Percentiles rank a stretch among this genome's conserved stretches.
phyloP scores from a whole-genome alignment of 2,888 invertebrate genomes.

The Lordiphosa fenestrarum region DNA sequence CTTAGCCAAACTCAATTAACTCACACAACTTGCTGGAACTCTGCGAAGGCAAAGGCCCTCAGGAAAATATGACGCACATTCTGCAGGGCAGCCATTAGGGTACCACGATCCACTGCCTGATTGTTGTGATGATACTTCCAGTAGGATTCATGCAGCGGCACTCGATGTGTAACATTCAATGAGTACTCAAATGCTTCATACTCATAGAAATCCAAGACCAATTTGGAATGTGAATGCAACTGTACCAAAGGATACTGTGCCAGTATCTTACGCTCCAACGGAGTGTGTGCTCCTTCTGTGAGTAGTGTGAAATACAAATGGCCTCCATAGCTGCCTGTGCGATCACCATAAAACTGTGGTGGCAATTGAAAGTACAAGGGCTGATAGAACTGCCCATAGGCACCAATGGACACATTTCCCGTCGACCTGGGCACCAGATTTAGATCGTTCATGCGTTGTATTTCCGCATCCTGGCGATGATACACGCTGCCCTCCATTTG shows the following conservation, averaged over 20 bases:
- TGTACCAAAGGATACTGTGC: slow-evolving; percentile 89
- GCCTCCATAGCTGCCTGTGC: slow-evolving; percentile 95
- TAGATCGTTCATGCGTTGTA: slow-evolving; percentile 83
- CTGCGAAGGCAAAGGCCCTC: slow-evolving; percentile 85
- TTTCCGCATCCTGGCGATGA: slow-evolving; percentile 80
- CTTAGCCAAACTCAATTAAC: slow-evolving; percentile 37
- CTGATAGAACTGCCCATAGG: slow-evolving; percentile 76
- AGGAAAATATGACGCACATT: slow-evolving; percentile 90
- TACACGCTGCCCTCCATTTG: slow-evolving; percentile 77
- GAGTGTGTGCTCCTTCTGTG: slow-evolving; percentile 84
- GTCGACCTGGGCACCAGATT: slow-evolving; percentile 84
- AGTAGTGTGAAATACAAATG: slow-evolving; percentile 89
- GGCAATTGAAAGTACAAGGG: slow-evolving; percentile 84
- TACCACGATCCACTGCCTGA: slow-evolving; percentile 85
- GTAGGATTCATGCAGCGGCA: slow-evolving; percentile 87
- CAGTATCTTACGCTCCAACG: slow-evolving; percentile 82
- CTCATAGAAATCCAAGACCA: slow-evolving; percentile 89
- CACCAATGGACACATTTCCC: slow-evolving; percentile 80
- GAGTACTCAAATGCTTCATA: slow-evolving; percentile 78
- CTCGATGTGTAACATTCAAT: slow-evolving; percentile 82
- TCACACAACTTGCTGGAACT: slow-evolving; percentile 83
- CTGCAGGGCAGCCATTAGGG: slow-evolving; percentile 95
- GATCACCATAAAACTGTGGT: slow-evolving; percentile 90
- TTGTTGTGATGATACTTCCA: slow-evolving; percentile 84
- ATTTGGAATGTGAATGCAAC: slow-evolving; percentile 87